phyloP scores from a whole-genome alignment of 2,113 vertebrate genomes.

The Eira barbara region DNA sequence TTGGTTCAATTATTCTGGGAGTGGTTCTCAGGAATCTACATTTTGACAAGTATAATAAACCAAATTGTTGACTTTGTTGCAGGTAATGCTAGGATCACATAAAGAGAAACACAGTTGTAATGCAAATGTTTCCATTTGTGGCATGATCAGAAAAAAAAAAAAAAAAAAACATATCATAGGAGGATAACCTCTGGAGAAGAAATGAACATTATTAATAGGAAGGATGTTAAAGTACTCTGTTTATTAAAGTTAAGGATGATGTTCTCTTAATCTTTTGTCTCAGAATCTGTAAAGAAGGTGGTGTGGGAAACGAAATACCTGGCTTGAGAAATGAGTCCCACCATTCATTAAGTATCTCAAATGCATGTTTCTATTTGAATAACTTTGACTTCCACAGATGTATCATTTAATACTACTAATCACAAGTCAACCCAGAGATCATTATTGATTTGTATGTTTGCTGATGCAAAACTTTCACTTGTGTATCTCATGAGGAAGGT shows the following conservation, averaged over 20 bases:
- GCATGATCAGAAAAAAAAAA: neutral
- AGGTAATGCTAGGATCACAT: neutral
- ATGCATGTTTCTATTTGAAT: neutral
- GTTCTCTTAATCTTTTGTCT: neutral
- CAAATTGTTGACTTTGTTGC: neutral
- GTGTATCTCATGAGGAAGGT: neutral
- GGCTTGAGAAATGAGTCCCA: neutral
- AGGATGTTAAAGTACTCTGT: neutral
- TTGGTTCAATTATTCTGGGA: neutral
- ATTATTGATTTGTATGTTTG: neutral
- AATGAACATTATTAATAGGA: neutral
- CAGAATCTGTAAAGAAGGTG: neutral
- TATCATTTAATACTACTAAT: neutral
- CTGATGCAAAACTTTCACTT: neutral
- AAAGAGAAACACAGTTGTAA: neutral
- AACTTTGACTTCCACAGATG: neutral
- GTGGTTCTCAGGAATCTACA: neutral
- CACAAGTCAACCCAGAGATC: neutral
- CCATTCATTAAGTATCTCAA: neutral
- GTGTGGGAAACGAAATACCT: neutral
- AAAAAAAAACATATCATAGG: neutral
- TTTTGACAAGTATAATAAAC: slow-evolving; percentile 1
- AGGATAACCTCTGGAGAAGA: neutral
- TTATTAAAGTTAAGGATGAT: neutral
- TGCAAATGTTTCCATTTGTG: neutral